phyloP scores from a whole-genome alignment of 2,797 vertebrate species.

The Sebastes hopkinsi region DNA sequence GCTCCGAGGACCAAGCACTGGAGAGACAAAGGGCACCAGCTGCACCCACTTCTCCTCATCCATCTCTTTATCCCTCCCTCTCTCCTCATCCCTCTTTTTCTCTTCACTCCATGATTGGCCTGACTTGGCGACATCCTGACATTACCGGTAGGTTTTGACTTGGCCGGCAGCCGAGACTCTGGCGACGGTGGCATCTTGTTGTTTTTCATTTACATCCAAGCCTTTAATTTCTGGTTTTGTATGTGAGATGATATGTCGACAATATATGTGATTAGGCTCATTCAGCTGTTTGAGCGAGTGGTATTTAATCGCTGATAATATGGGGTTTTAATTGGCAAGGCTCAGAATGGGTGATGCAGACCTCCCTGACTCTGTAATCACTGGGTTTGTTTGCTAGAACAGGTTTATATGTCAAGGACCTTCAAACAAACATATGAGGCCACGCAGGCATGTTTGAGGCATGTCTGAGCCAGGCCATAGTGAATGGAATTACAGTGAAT shows the following conservation, averaged over 20 bases:
- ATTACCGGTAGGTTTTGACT: slow-evolving; percentile 55
- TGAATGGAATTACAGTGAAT: slow-evolving; percentile 5
- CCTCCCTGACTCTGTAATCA: slow-evolving; percentile 54
- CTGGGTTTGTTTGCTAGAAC: slow-evolving; percentile 50
- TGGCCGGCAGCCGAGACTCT: slow-evolving; percentile 51
- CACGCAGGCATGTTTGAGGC: slow-evolving; percentile 1
- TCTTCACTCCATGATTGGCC: slow-evolving; percentile 42
- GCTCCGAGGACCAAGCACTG: slow-evolving; percentile 76
- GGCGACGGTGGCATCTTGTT: slow-evolving; percentile 46
- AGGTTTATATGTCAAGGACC: slow-evolving; percentile 30
- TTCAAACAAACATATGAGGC: slow-evolving; percentile 19
- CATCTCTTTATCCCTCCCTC: slow-evolving; percentile 50
- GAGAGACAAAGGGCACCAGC: slow-evolving; percentile 84
- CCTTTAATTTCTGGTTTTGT: slow-evolving; percentile 46
- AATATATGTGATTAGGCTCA: slow-evolving; percentile 69
- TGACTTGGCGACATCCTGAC: slow-evolving; percentile 60
- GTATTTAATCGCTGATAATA: slow-evolving; percentile 49
- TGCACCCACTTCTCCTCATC: slow-evolving; percentile 83
- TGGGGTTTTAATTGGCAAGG: slow-evolving; percentile 34
- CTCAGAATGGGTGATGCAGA: slow-evolving; percentile 22
- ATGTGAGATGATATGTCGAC: slow-evolving; percentile 49
- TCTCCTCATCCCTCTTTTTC: slow-evolving; percentile 46
- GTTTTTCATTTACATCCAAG: slow-evolving; percentile 57
- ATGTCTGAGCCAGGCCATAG: slow-evolving; percentile 10
- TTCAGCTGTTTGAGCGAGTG: slow-evolving; percentile 46